Evolutionary conservation across 2,888 invertebrate species (phyloP), one percentile per base, ranked within the genome.

Genomic region (Glyphotaelius pellucidus): DNA sequence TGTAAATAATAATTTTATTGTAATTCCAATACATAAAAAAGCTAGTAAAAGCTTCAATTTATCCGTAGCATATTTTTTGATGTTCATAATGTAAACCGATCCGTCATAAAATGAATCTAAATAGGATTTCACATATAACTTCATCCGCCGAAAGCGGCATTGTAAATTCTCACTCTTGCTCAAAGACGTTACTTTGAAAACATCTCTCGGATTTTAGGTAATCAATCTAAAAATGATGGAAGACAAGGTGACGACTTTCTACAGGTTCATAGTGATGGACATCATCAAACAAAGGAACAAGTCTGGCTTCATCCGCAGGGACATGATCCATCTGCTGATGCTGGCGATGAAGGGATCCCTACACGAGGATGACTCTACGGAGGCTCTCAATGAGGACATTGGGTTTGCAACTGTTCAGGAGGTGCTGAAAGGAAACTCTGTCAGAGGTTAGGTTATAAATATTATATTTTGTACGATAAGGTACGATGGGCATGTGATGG

Each of bases 301-400:
- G 38, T 79, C 90, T 35, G 90, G 93, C 7, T 14, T 92, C 32
- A 31, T 90, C 1, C 85, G 93, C 67, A 90, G 81, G 19, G 93
- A 93, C 85, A 92, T 93, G 87, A 92, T 93, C 30, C 93, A 93
- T 81, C 42, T 93, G 19, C 80, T 93, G 83, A 91, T 93, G 87
- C 85, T 92, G 81, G 93, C 93, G 19, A 92, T 91, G 83, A 90
- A 93, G 80, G 92, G 92, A 4, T 67, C 91, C 14, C 47, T 92
- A 30, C 31, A 79, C 12, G 83, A 92, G 7, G 92, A 93, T 2
- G 52, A 84, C 12, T 81, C 42, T 25, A 25, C 90, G 0, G 90
- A 89, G 5, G 80, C 1, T 2, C 42, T 47, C 15, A 80, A 80
- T 32, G 92, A 92, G 7, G 90, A 91, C 52, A 84, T 67, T 31